Conservation (phyloP, 2,113 vertebrate genomes). For the Seriola dumerili region DNA sequence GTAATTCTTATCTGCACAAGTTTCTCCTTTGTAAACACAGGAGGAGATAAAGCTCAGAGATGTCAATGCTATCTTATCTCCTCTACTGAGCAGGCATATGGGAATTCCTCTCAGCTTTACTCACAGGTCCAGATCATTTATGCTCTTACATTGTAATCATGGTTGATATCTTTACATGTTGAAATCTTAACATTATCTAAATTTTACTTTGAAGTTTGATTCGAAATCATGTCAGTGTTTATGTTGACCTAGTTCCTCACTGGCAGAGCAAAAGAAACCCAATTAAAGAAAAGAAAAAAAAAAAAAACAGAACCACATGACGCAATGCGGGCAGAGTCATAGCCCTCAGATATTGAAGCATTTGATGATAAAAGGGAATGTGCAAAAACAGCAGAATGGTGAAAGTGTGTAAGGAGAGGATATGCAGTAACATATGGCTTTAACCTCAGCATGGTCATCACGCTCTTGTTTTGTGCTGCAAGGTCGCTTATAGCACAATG, state of each 20-base stretch:
- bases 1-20: slow-evolving; percentile 29
- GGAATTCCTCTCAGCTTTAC: slow-evolving; percentile 48
- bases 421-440: slow-evolving; percentile 33
- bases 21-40: slow-evolving; percentile 41
- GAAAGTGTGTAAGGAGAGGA: slow-evolving; percentile 40
- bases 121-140: slow-evolving; percentile 11
- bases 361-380: slow-evolving; percentile 82
- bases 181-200: slow-evolving; percentile 29
- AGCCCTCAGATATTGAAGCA: slow-evolving; percentile 78
- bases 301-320: slow-evolving; percentile 72
- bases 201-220: slow-evolving; percentile 23
- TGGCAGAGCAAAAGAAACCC: slow-evolving; percentile 65
- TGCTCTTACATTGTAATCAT: not conserved
- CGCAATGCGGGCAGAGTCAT: slow-evolving; percentile 78
- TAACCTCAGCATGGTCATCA: slow-evolving; percentile 35
- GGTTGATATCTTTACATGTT: not conserved
- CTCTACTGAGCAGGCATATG: slow-evolving; percentile 22
- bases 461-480: slow-evolving; percentile 29
- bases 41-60: slow-evolving; percentile 42
- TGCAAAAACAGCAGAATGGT: slow-evolving; percentile 51
- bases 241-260: slow-evolving; percentile 76
- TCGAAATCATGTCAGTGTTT: slow-evolving; percentile 65
- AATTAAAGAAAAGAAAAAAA: slow-evolving; percentile 57
- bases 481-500: slow-evolving; percentile 56
- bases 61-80: slow-evolving; percentile 46